Conservation (phyloP, 2,797 vertebrate species). For the Coluber constrictor region DNA sequence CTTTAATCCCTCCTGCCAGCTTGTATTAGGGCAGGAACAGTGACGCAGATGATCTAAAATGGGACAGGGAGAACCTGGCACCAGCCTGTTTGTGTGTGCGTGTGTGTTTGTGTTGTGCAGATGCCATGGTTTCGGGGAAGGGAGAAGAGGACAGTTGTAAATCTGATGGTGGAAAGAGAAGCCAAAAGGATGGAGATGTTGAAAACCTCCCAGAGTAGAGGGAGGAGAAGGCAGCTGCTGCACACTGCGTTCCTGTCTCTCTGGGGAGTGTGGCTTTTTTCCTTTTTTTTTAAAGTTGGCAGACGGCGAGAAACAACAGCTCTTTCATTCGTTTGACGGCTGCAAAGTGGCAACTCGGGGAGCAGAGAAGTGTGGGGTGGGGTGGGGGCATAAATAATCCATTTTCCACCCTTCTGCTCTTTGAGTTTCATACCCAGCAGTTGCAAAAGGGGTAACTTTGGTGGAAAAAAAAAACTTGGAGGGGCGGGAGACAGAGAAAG, state of each 20-base stretch:
- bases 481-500: too few species aligned
- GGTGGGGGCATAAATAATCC: background rate
- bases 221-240: constrained; percentile 11
- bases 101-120: background rate
- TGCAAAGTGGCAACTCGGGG: background rate
- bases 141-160: background rate
- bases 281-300: background rate
- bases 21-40: background rate
- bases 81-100: background rate
- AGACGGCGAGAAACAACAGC: background rate
- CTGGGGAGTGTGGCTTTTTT: background rate
- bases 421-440: background rate
- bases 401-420: background rate
- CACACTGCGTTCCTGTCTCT: background rate
- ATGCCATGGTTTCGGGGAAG: background rate
- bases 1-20: background rate
- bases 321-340: background rate
- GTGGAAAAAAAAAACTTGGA: background rate
- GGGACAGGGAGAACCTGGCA: background rate
- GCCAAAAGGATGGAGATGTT: background rate
- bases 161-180: background rate
- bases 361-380: background rate
- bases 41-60: background rate
- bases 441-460: background rate
- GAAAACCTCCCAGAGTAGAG: background rate